Evolutionary conservation across 2,888 invertebrate species (phyloP).

Genomic region (Cosmia pyralina): DNA sequence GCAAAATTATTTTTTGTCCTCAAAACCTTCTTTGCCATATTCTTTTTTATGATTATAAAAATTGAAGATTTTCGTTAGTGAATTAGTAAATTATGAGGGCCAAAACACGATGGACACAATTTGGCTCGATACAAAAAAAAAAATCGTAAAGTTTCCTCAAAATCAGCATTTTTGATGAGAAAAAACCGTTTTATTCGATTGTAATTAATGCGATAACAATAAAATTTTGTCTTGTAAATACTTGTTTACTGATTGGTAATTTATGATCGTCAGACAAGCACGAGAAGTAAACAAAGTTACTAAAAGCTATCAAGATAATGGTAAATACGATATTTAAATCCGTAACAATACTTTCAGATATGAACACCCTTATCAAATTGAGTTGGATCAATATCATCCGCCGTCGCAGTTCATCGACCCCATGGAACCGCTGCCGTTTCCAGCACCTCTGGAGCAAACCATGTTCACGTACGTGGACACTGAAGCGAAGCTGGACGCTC

Average conservation of each 20-base stretch:
- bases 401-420: constrained; percentile 86
- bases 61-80: neutral
- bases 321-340: constrained; percentile 1
- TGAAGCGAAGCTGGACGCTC: constrained; percentile 90
- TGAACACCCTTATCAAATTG: constrained; percentile 97
- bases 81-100: no score
- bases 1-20: no score
- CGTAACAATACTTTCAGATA: constrained; percentile 89
- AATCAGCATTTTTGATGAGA: no score
- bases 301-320: neutral
- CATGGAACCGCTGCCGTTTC: constrained; percentile 79
- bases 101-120: no score
- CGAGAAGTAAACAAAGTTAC: neutral
- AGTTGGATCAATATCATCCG: constrained; percentile 93
- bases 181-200: no score
- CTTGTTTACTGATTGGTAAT: no score
- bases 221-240: no score
- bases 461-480: constrained; percentile 93
- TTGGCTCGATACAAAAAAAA: no score
- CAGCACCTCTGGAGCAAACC: constrained; percentile 90
- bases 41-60: no score
- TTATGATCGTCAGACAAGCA: neutral
- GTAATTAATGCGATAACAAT: no score
- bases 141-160: no score
- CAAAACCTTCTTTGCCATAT: no score